phyloP scores from a whole-genome alignment of 2,113 vertebrate genomes.

The Apus apus region DNA sequence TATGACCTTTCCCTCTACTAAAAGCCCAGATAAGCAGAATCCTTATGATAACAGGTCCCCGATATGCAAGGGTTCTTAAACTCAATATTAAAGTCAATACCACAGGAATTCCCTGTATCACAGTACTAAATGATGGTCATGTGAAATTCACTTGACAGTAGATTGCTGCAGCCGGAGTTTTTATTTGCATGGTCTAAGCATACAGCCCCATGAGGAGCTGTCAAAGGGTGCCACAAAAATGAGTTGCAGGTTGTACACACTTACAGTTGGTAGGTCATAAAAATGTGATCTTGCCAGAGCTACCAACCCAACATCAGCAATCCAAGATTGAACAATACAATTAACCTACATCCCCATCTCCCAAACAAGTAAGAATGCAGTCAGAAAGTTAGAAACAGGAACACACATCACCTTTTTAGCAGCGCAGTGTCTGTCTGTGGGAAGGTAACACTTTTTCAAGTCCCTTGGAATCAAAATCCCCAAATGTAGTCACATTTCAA shows the following conservation, averaged over 20 bases:
- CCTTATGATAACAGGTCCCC: background rate
- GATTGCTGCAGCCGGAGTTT: background rate
- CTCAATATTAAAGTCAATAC: background rate
- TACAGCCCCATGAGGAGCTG: background rate
- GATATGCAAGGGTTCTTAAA: background rate
- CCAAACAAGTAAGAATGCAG: background rate
- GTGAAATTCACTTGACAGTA: background rate
- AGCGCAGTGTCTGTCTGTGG: background rate
- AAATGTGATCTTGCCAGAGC: background rate
- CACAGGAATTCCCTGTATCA: background rate
- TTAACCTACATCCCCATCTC: background rate
- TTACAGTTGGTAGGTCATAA: background rate
- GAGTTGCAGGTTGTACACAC: background rate
- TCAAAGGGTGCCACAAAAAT: background rate
- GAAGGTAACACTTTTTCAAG: background rate
- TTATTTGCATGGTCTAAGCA: background rate
- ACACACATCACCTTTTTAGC: background rate
- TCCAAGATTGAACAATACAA: background rate
- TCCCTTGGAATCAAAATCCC: background rate
- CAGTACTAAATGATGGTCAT: background rate
- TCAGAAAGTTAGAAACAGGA: background rate
- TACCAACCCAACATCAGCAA: background rate
- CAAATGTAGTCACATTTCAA: background rate
- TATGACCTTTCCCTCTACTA: background rate
- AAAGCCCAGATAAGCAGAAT: background rate